Evolutionary conservation across 2,113 vertebrate genomes (phyloP), one percentile per base, ranked within the genome.

Genomic region (Oceanites oceanicus): DNA sequence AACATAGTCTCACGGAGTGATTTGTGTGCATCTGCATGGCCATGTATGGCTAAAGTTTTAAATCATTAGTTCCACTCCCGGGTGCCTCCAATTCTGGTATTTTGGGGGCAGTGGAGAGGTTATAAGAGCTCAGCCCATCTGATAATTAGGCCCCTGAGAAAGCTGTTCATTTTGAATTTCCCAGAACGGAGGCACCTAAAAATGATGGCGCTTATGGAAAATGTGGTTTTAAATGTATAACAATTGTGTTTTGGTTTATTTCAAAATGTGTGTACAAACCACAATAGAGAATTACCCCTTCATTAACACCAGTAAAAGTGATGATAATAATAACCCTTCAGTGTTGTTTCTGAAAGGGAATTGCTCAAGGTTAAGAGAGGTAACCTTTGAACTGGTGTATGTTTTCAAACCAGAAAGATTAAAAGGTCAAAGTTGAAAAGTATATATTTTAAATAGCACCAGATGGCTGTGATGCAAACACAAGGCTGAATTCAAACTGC

Each of bases 361-460:
- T 90, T 81, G 49, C 83, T 91, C 16, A 52, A 38, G 95, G 67
- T 96, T 96, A 80, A 70, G 50, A 88, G 95, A 88, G 59, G 92
- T 81, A 96, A 93, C 92, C 81, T 96, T 94, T 97, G 95, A 96
- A 93, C 92, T 71, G 52, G 59, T 93, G 68, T 73, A 71, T 94
- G 90, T 94, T 96, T 96, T 96, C 79, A 88, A 97, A 93, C 65
- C 68, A 96, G 83, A 92, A 81, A 93, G 95, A 93, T 68, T 92
- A 68, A 88, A 95, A 95, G 92, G 96, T 94, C 94, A 93, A 77
- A 93, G 96, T 96, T 96, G 94, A 94, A 95, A 96, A 96, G 92
- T 94, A 94, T 95, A 49, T 97, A 74, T 93, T 96, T 95, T 96
- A 94, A 97, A 95, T 71, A 94, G 68, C 67, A 95, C 90, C 74